Base-by-base conservation (phyloP, 2,113 vertebrate genomes). In the Phyllostomus discolor region DNA sequence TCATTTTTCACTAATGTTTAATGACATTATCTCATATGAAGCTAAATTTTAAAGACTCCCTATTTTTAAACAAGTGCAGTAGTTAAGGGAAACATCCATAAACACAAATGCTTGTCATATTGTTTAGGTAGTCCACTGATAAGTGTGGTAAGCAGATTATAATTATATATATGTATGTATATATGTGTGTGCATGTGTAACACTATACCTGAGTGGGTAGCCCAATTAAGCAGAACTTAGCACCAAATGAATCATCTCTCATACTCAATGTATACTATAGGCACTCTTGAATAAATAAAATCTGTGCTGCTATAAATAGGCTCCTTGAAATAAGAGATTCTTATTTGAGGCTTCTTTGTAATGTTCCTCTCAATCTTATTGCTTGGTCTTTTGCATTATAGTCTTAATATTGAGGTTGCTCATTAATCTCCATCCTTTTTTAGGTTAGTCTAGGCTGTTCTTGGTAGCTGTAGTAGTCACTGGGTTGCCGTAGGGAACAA, bases 401-500 rank as follows among this genome's bases (percentile, higher is more conserved):
- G 98, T 98, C 98, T 98, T 97, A 96, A 98, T 98, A 98, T 92
- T 92, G 98, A 99, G 98, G 98, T 98, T 98, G 98, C 98, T 99
- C 98, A 98, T 99, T 99, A 99, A 99, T 99, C 99, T 99, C 98
- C 97, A 96, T 98, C 98, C 97, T 98, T 96, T 98, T 90, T 97
- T 91, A 97, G 98, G 98, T 75, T 95, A 94, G 97, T 96, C 98
- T 96, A 97, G 98, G 97, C 98, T 97, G 97, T 62, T 98, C 98
- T 85, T 64, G 97, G 97, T 81, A 97, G 98, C 98, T 94, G 98
- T 98, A 98, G 98, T 98, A 98, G 98, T 98, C 98, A 96, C 98
- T 97, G 98, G 97, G 99, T 99, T 99, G 98, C 99, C 99, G 98
- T 99, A 99, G 99, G 99, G 98, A 99, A 99, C 99, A 93, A 98